These are phyloP conservation scores for Drosophila rellima DNA, from an alignment of 2,888 invertebrate species.

Conservation along the genomic window DNA sequence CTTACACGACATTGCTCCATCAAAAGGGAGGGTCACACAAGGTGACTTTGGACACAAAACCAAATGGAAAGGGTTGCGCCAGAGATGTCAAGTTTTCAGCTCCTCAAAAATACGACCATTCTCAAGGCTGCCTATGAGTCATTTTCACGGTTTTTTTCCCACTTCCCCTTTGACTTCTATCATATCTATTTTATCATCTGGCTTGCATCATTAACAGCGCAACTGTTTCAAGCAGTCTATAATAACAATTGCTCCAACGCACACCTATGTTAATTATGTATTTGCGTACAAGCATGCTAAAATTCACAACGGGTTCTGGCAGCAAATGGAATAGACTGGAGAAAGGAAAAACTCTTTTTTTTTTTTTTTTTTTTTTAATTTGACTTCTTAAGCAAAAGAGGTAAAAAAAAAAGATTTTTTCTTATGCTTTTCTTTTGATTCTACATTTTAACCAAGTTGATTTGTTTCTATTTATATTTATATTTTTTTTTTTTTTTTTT, in stretches of 20 bases:
- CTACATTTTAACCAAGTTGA: not conserved
- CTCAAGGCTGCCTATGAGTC: conserved; percentile 3
- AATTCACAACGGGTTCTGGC: conserved; percentile 29
- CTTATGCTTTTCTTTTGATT: not conserved
- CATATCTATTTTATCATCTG: not conserved
- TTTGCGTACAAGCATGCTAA: conserved; percentile 8
- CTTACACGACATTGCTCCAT: conserved; percentile 1
- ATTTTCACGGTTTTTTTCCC: not conserved
- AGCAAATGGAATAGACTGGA: not conserved
- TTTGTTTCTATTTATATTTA: no score
- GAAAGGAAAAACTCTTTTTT: no score
- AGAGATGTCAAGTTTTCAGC: not conserved
- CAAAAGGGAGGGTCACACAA: not conserved
- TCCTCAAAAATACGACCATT: not conserved
- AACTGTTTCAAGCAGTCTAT: conserved; percentile 1
- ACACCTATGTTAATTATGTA: conserved; percentile 16
- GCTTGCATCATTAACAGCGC: not conserved
- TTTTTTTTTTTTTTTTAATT: not conserved
- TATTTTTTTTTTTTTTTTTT: no score
- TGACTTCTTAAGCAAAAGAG: not conserved
- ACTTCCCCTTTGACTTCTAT: no score
- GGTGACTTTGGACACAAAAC: not conserved
- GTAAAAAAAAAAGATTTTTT: not conserved
- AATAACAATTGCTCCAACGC: not conserved
- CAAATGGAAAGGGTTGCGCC: not conserved